Evolutionary conservation across 2,888 invertebrate genomes (phyloP), one percentile per base, ranked within the genome.

Genomic region (Fabriciana adippe): DNA sequence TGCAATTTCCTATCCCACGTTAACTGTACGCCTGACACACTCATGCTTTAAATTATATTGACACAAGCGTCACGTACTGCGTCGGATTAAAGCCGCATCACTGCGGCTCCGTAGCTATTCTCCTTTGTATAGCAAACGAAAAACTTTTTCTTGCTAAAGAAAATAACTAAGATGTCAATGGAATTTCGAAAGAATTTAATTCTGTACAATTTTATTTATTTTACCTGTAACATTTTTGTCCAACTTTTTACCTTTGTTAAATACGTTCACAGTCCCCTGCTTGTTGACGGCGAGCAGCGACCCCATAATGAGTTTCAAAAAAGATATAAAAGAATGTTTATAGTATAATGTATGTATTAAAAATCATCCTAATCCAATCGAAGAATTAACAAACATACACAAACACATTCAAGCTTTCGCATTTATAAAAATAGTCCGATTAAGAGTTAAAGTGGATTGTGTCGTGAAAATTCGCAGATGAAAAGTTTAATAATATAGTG

Each of bases 41-140:
- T 68, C 68, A 64, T 64, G 64, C 69, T 70, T 69, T 72, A 76
- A 77, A 77, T 74, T 72, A 71, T 75, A 76, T 85, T 84, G 81
- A 84, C 79, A 80, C 73, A 81, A 79, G 77, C 79, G 78, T 82
- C 85, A 82, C 81, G 81, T 82, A 79, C 73, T 76, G 73, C 75
- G 73, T 74, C 72, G 78, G 79, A 86, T 85, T 84, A 84, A 86
- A 85, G 79, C 71, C 69, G 64, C 69, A 67, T 65, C 69, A 66
- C 66, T 69, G 69, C 62, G 61, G 62, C 64, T 64, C 62, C 69
- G 62, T 62, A 66, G 59, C 65, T 69, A 64, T 62, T 55, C 61
- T 67, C 65, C 69, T 67, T 70, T 70, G 68, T 70, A 68, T 68
- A 62, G 55, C 65, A 63, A 70, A 70, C 68, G 59, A 66, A 70